phyloP scores from a whole-genome alignment of 2,888 invertebrate genomes.

The Tuta absoluta region DNA sequence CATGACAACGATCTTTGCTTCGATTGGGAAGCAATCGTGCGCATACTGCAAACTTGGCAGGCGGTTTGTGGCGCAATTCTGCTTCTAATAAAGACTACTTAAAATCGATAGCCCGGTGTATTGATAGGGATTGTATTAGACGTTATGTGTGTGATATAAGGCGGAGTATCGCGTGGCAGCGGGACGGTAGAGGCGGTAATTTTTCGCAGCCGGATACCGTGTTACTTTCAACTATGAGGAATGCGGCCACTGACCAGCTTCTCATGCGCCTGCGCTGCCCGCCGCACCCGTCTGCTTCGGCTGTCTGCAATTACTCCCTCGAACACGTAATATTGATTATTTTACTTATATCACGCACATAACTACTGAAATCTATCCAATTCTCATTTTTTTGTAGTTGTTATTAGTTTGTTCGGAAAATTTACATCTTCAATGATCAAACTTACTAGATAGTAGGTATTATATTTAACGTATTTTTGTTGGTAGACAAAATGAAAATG shows the following conservation, averaged over 20 bases:
- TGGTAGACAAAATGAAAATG: background rate
- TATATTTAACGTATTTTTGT: too few species aligned
- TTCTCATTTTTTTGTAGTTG: too few species aligned
- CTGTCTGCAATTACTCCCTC: constrained; percentile 22
- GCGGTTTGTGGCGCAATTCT: constrained; percentile 40
- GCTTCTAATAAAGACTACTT: constrained; percentile 39
- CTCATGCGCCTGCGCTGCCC: constrained; percentile 51
- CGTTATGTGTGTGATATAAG: constrained; percentile 42
- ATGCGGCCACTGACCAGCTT: constrained; percentile 77
- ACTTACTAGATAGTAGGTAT: too few species aligned
- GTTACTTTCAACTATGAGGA: constrained; percentile 77
- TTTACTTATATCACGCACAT: too few species aligned
- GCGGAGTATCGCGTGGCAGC: constrained; percentile 45
- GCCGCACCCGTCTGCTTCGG: constrained; percentile 55
- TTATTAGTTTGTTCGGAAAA: too few species aligned
- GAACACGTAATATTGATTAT: constrained; percentile 19
- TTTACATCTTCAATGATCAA: too few species aligned
- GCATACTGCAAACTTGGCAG: constrained; percentile 31
- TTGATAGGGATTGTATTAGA: constrained; percentile 32
- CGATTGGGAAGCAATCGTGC: constrained; percentile 33
- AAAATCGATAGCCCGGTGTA: constrained; percentile 37
- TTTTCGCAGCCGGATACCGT: constrained; percentile 78
- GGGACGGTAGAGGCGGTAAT: constrained; percentile 56
- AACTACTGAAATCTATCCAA: background rate
- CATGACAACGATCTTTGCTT: constrained; percentile 31